Conservation (phyloP, 2,888 invertebrate species). For the Drosophila ustulata region DNA sequence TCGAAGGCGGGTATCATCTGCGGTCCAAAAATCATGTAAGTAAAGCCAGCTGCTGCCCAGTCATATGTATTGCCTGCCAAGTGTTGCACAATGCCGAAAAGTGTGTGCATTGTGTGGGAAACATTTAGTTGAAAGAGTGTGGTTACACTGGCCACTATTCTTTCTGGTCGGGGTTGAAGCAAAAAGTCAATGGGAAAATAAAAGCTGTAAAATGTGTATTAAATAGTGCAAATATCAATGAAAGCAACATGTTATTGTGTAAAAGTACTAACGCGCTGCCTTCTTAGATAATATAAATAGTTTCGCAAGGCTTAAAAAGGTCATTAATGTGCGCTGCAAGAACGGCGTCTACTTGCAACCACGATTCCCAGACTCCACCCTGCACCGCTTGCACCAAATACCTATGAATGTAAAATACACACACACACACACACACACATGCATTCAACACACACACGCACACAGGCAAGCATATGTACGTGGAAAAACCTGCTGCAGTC, state of each 20-base stretch:
- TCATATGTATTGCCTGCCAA: not conserved
- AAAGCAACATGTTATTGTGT: constrained; percentile 29
- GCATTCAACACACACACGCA: constrained; percentile 2
- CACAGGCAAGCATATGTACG: constrained; percentile 20
- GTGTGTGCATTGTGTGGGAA: constrained; percentile 10
- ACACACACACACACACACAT: constrained; percentile 13
- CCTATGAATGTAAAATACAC: constrained; percentile 51
- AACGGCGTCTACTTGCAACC: constrained; percentile 50
- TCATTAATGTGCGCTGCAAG: constrained; percentile 27
- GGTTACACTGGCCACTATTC: constrained; percentile 57
- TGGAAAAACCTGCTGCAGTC: constrained; percentile 72
- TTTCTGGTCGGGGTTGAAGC: constrained; percentile 63
- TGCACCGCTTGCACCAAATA: constrained; percentile 54
- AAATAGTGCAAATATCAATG: constrained; percentile 58
- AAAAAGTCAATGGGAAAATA: constrained; percentile 42
- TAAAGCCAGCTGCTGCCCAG: not conserved
- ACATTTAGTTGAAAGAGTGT: constrained; percentile 15
- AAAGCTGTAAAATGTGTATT: constrained; percentile 61
- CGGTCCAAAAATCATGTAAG: constrained; percentile 1
- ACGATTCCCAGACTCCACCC: constrained; percentile 46
- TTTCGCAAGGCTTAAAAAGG: constrained; percentile 9
- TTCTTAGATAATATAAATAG: constrained; percentile 26
- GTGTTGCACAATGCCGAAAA: constrained; percentile 36
- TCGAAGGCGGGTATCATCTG: constrained; percentile 52
- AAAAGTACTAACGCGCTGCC: constrained; percentile 25